phyloP scores from a whole-genome alignment of 2,797 vertebrate genomes.

The Rhabdophis nuchalis region DNA sequence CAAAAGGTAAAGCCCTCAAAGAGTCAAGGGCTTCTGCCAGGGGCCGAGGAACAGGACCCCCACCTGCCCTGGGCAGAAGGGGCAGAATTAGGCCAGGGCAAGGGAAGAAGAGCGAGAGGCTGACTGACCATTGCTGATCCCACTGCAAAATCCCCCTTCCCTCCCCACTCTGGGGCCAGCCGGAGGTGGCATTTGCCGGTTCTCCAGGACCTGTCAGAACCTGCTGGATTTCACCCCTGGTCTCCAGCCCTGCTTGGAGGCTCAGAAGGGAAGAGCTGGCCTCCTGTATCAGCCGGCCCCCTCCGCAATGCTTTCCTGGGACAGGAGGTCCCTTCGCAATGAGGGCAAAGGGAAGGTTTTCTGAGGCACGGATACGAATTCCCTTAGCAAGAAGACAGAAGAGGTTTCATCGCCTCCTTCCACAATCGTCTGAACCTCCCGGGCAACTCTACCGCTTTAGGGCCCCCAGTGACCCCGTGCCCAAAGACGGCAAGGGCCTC shows the following conservation, averaged over 20 bases:
- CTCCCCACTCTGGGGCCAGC: too few relatives aligned
- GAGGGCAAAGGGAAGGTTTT: background rate
- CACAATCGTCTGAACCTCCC: background rate
- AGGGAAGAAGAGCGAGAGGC: background rate
- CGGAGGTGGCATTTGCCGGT: too few relatives aligned
- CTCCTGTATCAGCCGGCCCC: background rate
- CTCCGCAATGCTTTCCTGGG: background rate
- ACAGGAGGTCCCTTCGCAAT: background rate
- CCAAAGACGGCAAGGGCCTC: background rate
- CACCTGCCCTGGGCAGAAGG: background rate
- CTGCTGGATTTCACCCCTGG: too few relatives aligned
- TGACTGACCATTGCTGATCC: rapidly evolving
- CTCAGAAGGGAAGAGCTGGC: too few relatives aligned
- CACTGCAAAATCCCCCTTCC: background rate
- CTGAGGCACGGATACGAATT: background rate
- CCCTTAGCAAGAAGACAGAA: background rate
- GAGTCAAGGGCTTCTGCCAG: too few relatives aligned
- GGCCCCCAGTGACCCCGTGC: background rate
- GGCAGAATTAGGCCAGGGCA: background rate
- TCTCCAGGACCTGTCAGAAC: too few relatives aligned
- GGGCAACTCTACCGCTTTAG: background rate
- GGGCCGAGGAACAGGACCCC: too few relatives aligned
- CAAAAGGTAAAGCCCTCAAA: background rate
- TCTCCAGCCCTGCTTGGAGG: background rate
- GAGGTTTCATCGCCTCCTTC: background rate